phyloP scores from a whole-genome alignment of 1,140 invertebrate species.

The Stegodyphus mimosarum region DNA sequence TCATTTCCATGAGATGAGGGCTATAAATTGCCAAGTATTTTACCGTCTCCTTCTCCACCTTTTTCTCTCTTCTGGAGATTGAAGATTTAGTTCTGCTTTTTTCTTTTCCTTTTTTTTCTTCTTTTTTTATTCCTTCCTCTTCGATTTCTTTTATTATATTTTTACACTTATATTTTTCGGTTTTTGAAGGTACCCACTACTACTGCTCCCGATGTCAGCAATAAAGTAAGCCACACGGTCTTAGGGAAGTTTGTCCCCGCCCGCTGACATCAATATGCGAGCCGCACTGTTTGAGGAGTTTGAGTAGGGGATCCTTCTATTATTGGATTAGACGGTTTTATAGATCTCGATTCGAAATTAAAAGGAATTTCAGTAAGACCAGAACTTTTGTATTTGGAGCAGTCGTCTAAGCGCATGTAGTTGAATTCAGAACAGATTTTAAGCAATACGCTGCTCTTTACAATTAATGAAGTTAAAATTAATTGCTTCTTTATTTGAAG shows the following conservation, averaged over 20 bases:
- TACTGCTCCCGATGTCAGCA: conserved; percentile 32
- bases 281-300: background rate
- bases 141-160: conserved; percentile 37
- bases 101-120: background rate
- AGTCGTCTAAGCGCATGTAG: no score
- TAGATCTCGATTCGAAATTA: no score
- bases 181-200: conserved; percentile 11
- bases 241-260: conserved; percentile 17
- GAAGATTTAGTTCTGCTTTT: conserved; percentile 24
- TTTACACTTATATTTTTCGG: conserved; percentile 49
- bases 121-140: background rate
- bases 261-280: conserved; percentile 45
- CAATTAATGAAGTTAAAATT: no score
- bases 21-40: conserved; percentile 51
- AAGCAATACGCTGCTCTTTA: no score
- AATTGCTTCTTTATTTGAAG: no score
- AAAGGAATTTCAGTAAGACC: no score
- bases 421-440: no score
- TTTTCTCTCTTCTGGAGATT: conserved; percentile 14
- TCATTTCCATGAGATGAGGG: conserved; percentile 53
- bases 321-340: no score
- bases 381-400: no score
- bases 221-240: conserved; percentile 35
- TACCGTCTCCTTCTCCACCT: conserved; percentile 30
- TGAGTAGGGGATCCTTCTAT: no score